Evolutionary conservation across 2,797 vertebrate species (phyloP), one percentile per base, ranked within the genome.

Genomic region (Chelon auratus): DNA sequence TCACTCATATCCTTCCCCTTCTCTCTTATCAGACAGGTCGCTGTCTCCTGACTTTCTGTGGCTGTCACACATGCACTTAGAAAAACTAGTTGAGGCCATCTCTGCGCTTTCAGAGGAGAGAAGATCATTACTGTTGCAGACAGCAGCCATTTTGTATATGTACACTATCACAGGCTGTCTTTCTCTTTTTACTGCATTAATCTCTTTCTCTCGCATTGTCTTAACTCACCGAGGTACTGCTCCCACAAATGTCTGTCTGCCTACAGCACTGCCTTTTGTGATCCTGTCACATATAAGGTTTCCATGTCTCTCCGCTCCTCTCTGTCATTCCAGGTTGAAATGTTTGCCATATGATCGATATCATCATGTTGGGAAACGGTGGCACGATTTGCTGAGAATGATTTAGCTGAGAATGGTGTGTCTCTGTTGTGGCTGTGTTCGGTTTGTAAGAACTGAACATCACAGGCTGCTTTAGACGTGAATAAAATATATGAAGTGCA

Each of bases 11-110:
- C 84, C 91, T 85, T 84, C 69, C 78, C 77, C 81, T 85, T 74
- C 84, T 84, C 86, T 88, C 87, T 93, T 90, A 93, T 94, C 92
- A 97, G 96, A 96, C 96, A 87, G 95, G 95, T 96, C 94, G 95
- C 94, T 94, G 91, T 93, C 89, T 89, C 85, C 85, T 94, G 95
- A 95, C 95, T 96, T 95, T 95, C 95, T 92, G 93, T 90, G 93
- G 94, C 95, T 97, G 95, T 96, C 90, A 86, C 84, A 81, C 84
- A 64, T 39, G 56, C 81, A 63, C 83, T 83, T 65, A 80, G 72
- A 75, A 68, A 78, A 75, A 84, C 85, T 85, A 61, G 87, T 79
- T 76, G 83, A 86, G 91, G 90, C 89, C 88, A 92, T 87, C 88
- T 75, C 83, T 1, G 75, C 84, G 89, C 83, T 79, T 89, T 90